Percentiles rank a stretch among this genome's conserved stretches.
Evolutionary conservation across 1,140 invertebrate species (phyloP).

Genomic region (Calephelis nemesis): DNA sequence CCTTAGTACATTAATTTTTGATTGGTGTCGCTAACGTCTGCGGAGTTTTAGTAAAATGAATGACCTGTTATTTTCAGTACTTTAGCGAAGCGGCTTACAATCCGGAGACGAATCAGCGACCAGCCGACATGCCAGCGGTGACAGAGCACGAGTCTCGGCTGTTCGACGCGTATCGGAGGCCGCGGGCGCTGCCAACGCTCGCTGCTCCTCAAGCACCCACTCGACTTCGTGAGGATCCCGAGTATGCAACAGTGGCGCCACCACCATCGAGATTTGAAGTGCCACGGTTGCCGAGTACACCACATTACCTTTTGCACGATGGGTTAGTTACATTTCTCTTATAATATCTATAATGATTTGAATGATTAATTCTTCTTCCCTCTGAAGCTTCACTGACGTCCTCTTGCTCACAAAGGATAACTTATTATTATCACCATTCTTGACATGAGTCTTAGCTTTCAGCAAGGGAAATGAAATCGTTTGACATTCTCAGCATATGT

Average conservation of each 20-base stretch:
- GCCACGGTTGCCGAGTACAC: constrained; percentile 40
- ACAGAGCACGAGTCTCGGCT: constrained; percentile 65
- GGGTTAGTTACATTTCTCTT: constrained; percentile 41
- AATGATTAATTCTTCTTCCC: no score
- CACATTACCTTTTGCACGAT: constrained; percentile 69
- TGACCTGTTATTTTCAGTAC: constrained; percentile 83
- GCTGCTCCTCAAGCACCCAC: constrained; percentile 60
- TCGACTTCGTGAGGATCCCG: constrained; percentile 58
- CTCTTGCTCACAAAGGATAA: no score
- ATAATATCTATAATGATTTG: no score
- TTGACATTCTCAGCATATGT: no score
- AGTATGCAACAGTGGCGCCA: constrained; percentile 68
- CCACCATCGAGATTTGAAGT: constrained; percentile 54
- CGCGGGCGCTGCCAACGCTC: constrained; percentile 41
- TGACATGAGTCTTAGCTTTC: no score
- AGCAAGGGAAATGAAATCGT: no score
- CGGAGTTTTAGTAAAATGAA: not conserved
- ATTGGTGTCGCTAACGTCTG: no score
- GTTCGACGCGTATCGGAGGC: constrained; percentile 67
- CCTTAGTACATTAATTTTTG: no score
- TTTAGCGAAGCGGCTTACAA: constrained; percentile 93
- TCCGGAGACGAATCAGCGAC: constrained; percentile 88
- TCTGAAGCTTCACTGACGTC: no score
- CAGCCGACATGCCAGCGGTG: constrained; percentile 62
- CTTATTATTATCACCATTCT: no score